Evolutionary conservation across 2,888 invertebrate genomes (phyloP), one percentile per base, ranked within the genome.

Genomic region (Fragum sueziense): DNA sequence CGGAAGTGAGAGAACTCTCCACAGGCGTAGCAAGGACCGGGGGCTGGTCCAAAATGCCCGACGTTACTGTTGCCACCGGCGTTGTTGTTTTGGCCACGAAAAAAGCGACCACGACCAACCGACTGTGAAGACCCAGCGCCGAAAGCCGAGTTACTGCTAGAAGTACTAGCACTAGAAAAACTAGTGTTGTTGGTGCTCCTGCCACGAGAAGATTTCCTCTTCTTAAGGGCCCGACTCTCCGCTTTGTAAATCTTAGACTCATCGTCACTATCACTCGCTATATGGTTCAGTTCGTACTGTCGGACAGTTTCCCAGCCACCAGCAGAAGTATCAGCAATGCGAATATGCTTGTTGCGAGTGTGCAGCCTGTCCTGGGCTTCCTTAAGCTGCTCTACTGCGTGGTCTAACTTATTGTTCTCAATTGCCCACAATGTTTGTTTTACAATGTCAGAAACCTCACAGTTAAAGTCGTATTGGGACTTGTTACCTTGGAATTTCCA

Each of bases 21-120:
- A 34, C 77, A 77, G 37, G 71, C 54, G 33, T 65, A 74, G 47
- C 77, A 76, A 22, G 80, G 52, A 67, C 77, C 77, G 20, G 33
- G 73, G 74, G 72, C 69, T 29, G 69, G 29, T 31, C 69, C 51
- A 29, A 1, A 69, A 20, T 27, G 31, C 31, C 70, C 54, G 70
- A 54, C 54, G 51, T 33, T 52, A 29, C 33, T 54, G 33, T 33
- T 52, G 70, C 54, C 54, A 29, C 52, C 17, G 52, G 25, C 9
- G 6, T n/a, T 25, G 51, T 51, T 20, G 29, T 11, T 47, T 51
- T 51, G 69, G 29, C 52, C 47, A 7, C 61, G 61, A 61, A 61
- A 61, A 14, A 31, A 22, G 14, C 67, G 34, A 14, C 67, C 37
- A 34, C 67, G 41, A 37, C 41, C 22, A 25, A 47, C 9, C 22